Base-by-base conservation (phyloP, 2,113 vertebrate genomes). In the Myrmecobius fasciatus region DNA sequence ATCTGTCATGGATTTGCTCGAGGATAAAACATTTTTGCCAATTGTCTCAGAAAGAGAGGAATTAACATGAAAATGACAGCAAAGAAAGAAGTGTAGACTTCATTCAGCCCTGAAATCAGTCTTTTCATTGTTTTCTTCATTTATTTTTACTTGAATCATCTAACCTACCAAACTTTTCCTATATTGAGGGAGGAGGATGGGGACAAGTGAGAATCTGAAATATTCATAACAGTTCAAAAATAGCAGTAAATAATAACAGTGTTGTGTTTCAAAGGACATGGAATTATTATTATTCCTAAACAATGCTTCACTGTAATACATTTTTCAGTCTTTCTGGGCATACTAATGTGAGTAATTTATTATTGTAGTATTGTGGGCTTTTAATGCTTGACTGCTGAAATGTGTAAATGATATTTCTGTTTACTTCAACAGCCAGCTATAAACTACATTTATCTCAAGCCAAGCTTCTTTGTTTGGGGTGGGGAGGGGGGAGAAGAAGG, bases 351-450 rank as follows among this genome's bases (percentile, higher is more conserved):
- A 93, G 2, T 2, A 91, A 94, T 94, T 96, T 91, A 94, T 97
- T 95, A 48, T 94, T 83, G 67, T 93, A 28, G 26, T 92, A 91
- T 46, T 92, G 1, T 95, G 43, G 91, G 51, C 8, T 91, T 94
- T 96, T 94, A 92, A 92, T n/a, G 11, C 53, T 91, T 96, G 25
- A 89, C 88, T 95, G 90, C 53, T 92, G 36, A 89, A 89, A 92
- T 49, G 10, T 52, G 83, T 95, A 93, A 91, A 90, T 92, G 28
- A 75, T 91, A 94, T 93, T 93, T 95, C 92, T 94, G 60, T 93
- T 94, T 95, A 94, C 54, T 95, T 10, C 91, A 97, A 67, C 89
- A 92, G 93, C 36, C 52, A 56, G 43, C 14, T 94, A 52, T 91
- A 94, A 94, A 93, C n/a, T 46, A 93, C 89, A 90, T 92, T 91